Evolutionary conservation across 2,888 invertebrate genomes (phyloP).

Genomic region (Dynastes tityus): DNA sequence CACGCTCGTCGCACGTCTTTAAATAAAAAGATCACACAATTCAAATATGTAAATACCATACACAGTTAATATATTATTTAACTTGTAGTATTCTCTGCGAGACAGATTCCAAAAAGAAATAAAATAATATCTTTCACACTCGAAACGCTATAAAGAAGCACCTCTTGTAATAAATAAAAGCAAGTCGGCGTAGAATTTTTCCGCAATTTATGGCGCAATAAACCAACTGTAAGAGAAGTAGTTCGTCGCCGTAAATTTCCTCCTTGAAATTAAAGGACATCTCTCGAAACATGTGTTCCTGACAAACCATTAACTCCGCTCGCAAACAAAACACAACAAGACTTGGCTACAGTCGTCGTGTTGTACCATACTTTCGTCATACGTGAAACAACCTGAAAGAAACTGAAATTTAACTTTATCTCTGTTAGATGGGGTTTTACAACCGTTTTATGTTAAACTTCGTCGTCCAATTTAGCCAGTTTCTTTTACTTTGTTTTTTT

Average conservation of each 20-base stretch:
- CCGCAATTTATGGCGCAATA: constrained; percentile 1
- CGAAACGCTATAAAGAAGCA: too few relatives aligned
- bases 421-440: not conserved
- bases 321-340: constrained; percentile 8
- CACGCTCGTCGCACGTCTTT: too few relatives aligned
- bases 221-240: not conserved
- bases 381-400: constrained; percentile 18
- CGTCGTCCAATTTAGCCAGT: constrained; percentile 31
- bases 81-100: too few relatives aligned
- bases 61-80: too few relatives aligned
- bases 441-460: constrained; percentile 31
- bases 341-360: not conserved
- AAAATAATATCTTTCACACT: too few relatives aligned
- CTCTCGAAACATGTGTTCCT: constrained; percentile 33
- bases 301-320: constrained; percentile 37
- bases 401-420: constrained; percentile 29
- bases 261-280: constrained; percentile 38
- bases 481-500: constrained; percentile 1
- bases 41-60: too few relatives aligned
- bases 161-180: not conserved
- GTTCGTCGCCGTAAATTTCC: constrained; percentile 1
- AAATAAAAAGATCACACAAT: too few relatives aligned
- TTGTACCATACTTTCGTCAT: not conserved
- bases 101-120: too few relatives aligned
- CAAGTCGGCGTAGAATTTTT: not conserved